Evolutionary conservation across 2,888 invertebrate genomes (phyloP).

Genomic region (Acanthococcus lagerstroemiae): DNA sequence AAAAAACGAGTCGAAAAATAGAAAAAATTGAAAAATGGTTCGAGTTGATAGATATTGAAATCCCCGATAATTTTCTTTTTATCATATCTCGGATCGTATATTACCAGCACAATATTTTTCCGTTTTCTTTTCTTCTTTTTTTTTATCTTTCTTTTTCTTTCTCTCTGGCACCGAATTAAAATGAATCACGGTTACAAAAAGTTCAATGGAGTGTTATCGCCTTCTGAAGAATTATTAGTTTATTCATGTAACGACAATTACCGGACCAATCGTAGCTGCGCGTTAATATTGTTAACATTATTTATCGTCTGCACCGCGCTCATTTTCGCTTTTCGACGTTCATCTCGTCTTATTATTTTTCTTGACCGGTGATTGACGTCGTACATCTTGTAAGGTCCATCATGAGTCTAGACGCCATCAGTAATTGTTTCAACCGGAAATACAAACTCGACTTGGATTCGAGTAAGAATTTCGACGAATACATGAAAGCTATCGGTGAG

Average conservation of each 20-base stretch:
- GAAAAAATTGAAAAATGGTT: no score
- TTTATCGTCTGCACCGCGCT: no score
- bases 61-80: no score
- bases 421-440: constrained; percentile 52
- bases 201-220: background rate
- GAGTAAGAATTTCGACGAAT: constrained; percentile 79
- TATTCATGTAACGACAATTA: background rate
- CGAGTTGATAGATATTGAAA: no score
- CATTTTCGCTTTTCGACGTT: background rate
- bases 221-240: background rate
- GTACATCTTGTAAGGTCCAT: background rate
- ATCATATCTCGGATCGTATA: no score
- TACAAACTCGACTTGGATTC: constrained; percentile 65
- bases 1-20: no score
- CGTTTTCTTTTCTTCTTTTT: background rate
- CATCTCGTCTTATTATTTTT: background rate
- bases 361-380: background rate
- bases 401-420: constrained; percentile 12
- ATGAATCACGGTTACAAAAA: background rate
- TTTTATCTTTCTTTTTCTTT: background rate
- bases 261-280: constrained; percentile 10
- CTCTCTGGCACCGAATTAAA: background rate
- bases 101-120: no score
- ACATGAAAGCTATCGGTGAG: constrained; percentile 79
- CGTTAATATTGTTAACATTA: constrained; percentile 16